Evolutionary conservation across 2,797 vertebrate genomes (phyloP).

Genomic region (Cynodonichthys magdalenae): DNA sequence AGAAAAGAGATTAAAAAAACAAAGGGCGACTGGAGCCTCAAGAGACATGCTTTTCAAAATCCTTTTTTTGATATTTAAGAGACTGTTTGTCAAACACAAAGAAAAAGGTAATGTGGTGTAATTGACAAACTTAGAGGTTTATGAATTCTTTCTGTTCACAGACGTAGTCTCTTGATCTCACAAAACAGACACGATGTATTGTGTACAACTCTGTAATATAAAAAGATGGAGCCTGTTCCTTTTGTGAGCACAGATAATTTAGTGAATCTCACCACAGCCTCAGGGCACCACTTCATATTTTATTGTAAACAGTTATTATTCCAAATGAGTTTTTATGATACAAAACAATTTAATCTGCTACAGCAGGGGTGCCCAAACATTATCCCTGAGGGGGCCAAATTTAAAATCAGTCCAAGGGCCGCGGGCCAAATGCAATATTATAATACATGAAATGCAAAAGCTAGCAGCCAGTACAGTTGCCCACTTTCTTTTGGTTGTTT

Average conservation of each 20-base stretch:
- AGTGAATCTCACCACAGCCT: conserved; percentile 11
- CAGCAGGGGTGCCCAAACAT: background rate
- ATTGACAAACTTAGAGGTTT: background rate
- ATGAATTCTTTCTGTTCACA: conserved; percentile 22
- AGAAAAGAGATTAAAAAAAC: conserved; percentile 12
- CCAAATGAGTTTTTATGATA: conserved; percentile 2
- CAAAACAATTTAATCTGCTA: conserved; percentile 12
- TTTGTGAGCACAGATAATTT: conserved; percentile 21
- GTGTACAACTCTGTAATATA: conserved; percentile 14
- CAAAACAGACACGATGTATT: background rate
- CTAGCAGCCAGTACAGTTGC: too few species aligned
- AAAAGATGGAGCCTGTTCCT: conserved; percentile 10
- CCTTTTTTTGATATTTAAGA: conserved; percentile 24
- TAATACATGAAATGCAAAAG: too few species aligned
- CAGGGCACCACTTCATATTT: conserved; percentile 3
- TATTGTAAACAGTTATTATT: conserved; percentile 17
- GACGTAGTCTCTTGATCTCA: conserved; percentile 17
- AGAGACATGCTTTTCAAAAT: conserved; percentile 3
- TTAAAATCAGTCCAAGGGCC: too few species aligned
- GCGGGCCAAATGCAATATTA: too few species aligned
- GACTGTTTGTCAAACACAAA: conserved; percentile 9
- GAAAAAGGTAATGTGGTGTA: background rate
- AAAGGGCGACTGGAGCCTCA: background rate
- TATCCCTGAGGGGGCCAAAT: too few species aligned
- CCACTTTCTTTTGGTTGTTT: too few species aligned